Evolutionary conservation across 2,888 invertebrate genomes (phyloP).

Genomic region (Lepidonotus clava): DNA sequence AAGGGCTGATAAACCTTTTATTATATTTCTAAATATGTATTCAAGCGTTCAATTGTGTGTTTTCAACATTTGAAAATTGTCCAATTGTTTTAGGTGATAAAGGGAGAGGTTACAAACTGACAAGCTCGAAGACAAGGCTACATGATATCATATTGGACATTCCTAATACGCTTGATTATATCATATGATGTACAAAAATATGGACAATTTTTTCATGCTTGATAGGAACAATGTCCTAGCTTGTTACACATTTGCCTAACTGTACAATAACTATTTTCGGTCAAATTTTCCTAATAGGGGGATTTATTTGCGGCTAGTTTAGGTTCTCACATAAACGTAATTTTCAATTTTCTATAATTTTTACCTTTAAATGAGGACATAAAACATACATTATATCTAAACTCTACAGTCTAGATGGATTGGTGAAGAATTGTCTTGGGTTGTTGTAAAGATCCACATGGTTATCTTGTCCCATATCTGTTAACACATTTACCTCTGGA

Average conservation of each 20-base stretch:
- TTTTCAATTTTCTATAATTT: too few species aligned
- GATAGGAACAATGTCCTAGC: background rate
- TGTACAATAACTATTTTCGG: background rate
- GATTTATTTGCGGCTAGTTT: too few species aligned
- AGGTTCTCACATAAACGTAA: too few species aligned
- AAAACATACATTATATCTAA: too few species aligned
- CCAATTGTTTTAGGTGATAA: background rate
- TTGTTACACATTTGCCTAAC: background rate
- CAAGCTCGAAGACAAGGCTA: constrained; percentile 13
- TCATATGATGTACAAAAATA: constrained; percentile 41
- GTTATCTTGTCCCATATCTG: too few species aligned
- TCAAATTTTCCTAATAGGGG: too few species aligned
- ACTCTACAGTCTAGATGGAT: too few species aligned
- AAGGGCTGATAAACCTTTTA: too few species aligned
- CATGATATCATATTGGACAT: background rate
- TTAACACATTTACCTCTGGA: too few species aligned
- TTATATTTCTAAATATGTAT: background rate
- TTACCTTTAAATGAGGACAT: too few species aligned
- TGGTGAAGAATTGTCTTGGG: too few species aligned
- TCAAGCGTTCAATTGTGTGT: background rate
- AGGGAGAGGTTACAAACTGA: constrained; percentile 1
- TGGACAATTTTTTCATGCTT: constrained; percentile 15
- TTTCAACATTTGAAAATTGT: background rate
- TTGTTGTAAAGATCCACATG: too few species aligned
- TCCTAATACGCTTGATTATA: background rate